Conservation (phyloP, 2,113 vertebrate species). For the Callorhinus ursinus region DNA sequence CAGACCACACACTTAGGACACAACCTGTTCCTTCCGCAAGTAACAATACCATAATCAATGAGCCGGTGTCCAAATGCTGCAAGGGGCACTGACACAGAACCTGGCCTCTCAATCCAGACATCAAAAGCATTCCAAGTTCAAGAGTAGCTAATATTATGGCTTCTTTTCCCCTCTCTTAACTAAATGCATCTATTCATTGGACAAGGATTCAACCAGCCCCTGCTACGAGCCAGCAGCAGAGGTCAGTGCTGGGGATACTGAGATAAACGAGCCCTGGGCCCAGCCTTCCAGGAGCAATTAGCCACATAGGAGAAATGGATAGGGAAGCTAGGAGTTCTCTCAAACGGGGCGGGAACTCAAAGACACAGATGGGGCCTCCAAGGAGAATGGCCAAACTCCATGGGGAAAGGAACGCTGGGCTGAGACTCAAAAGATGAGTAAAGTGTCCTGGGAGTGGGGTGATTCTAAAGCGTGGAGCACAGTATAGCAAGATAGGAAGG, state of each 20-base stretch:
- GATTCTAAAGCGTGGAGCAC: background rate
- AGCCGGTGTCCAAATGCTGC: background rate
- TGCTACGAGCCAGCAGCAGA: background rate
- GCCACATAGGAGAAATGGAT: background rate
- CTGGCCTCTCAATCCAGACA: background rate
- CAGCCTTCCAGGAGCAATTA: background rate
- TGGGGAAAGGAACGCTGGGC: background rate
- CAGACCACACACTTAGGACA: background rate
- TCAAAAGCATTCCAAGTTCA: constrained; percentile 52
- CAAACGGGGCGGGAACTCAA: background rate
- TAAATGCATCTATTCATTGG: constrained; percentile 7
- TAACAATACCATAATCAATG: background rate
- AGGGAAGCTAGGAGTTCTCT: background rate
- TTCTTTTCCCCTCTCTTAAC: background rate
- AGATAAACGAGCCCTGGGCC: background rate
- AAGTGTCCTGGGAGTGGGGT: background rate
- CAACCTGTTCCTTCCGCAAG: background rate
- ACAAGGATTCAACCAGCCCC: background rate
- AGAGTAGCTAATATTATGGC: background rate
- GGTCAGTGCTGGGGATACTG: background rate
- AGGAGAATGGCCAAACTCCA: background rate
- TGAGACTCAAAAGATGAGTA: background rate
- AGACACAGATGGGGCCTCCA: background rate
- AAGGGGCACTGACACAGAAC: background rate
- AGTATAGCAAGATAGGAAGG: background rate